phyloP scores from a whole-genome alignment of 2,888 invertebrate species.

The Philereme transversata region DNA sequence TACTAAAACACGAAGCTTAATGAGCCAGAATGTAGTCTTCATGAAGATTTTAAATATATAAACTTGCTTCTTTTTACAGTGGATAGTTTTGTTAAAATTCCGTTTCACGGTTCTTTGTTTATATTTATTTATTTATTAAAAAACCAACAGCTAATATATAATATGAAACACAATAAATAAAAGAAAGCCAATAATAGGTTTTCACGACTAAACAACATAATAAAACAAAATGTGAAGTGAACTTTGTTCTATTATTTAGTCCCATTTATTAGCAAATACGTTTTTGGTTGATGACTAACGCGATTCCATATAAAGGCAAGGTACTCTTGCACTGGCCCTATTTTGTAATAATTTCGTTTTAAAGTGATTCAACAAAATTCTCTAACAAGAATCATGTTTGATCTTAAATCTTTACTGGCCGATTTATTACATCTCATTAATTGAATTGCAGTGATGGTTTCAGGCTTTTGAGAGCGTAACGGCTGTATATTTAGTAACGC shows the following conservation, averaged over 20 bases:
- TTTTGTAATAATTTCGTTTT: slow-evolving; percentile 1
- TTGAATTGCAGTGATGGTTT: slow-evolving; percentile 40
- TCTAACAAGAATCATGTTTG: neutral
- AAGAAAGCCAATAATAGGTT: too few relatives aligned
- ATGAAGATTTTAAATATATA: too few relatives aligned
- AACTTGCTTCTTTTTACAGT: too few relatives aligned
- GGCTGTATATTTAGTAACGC: slow-evolving; percentile 54
- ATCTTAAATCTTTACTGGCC: slow-evolving; percentile 1
- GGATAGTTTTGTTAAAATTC: too few relatives aligned
- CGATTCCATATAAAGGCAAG: slow-evolving; percentile 16
- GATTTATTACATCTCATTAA: slow-evolving; percentile 32
- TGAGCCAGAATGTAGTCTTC: too few relatives aligned
- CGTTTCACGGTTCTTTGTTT: too few relatives aligned
- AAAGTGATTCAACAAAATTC: slow-evolving; percentile 17
- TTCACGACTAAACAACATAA: too few relatives aligned
- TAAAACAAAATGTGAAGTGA: too few relatives aligned
- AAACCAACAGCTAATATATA: too few relatives aligned
- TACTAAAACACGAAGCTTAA: too few relatives aligned
- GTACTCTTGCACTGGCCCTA: neutral
- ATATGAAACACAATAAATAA: too few relatives aligned
- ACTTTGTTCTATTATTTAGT: neutral
- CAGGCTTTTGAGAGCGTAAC: slow-evolving; percentile 62
- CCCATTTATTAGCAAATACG: neutral
- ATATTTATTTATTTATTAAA: too few relatives aligned
- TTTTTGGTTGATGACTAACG: slow-evolving; percentile 24